Conservation (phyloP, 2,888 invertebrate genomes). For the Cryptophagus acutangulus region DNA sequence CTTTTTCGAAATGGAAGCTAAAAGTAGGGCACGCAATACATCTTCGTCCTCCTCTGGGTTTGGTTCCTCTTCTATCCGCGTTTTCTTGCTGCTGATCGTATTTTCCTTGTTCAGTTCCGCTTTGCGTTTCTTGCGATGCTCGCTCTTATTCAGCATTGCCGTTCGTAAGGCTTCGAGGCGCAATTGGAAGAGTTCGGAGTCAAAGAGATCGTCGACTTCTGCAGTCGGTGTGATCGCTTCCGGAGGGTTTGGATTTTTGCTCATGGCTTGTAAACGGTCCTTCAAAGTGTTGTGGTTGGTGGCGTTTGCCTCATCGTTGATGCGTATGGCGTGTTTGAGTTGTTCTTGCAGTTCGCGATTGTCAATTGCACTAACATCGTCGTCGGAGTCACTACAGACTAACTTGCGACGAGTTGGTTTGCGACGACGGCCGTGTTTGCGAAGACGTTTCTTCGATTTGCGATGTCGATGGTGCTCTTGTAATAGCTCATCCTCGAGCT, state of each 20-base stretch:
- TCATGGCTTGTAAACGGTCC: slow-evolving; percentile 40
- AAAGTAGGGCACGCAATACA: slow-evolving; percentile 54
- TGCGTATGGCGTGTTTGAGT: slow-evolving; percentile 53
- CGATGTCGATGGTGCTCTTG: too few species aligned
- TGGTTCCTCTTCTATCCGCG: slow-evolving; percentile 8
- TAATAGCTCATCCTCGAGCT: slow-evolving; percentile 21
- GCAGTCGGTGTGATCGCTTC: not conserved
- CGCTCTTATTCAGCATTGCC: slow-evolving; percentile 62
- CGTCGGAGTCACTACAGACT: slow-evolving; percentile 31
- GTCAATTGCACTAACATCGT: slow-evolving; percentile 31
- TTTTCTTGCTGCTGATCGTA: slow-evolving; percentile 17
- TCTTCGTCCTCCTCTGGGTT: slow-evolving; percentile 56
- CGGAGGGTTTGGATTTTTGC: slow-evolving; percentile 15
- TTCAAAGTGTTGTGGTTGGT: slow-evolving; percentile 35
- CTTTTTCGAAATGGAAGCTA: slow-evolving; percentile 58
- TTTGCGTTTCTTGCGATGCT: slow-evolving; percentile 52
- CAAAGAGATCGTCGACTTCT: slow-evolving; percentile 33
- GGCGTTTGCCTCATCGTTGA: slow-evolving; percentile 30
- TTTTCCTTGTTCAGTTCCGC: slow-evolving; percentile 33
- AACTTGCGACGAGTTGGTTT: not conserved
- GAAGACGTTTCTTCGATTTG: slow-evolving; percentile 2
- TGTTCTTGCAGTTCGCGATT: slow-evolving; percentile 39
- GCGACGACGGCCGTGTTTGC: slow-evolving; percentile 1
- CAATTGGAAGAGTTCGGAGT: slow-evolving; percentile 59
- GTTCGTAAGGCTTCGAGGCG: slow-evolving; percentile 64